These are phyloP conservation scores for Dryas iulia DNA, from an alignment of 1,140 invertebrate genomes.

Conservation along the genomic window DNA sequence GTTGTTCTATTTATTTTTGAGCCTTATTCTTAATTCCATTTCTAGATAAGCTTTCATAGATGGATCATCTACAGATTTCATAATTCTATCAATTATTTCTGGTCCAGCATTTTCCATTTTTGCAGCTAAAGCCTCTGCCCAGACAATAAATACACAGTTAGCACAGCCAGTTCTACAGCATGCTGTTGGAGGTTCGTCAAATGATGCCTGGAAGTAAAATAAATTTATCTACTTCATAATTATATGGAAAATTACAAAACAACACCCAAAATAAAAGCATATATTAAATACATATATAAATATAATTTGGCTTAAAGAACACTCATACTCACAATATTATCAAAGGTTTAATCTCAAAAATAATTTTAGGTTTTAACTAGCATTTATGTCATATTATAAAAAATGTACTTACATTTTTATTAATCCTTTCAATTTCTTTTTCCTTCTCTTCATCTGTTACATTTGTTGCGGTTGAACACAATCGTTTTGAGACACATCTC, in stretches of 20 bases:
- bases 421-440: constrained; percentile 61
- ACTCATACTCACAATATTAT: no score
- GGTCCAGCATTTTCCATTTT: constrained; percentile 85
- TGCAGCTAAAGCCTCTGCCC: constrained; percentile 90
- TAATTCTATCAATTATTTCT: constrained; percentile 86
- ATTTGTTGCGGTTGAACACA: constrained; percentile 31
- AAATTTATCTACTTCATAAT: constrained; percentile 9
- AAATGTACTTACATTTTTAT: constrained; percentile 55
- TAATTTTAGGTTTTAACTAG: no score
- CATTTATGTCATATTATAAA: neutral
- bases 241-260: no score
- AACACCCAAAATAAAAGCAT: no score
- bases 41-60: constrained; percentile 90
- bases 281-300: no score
- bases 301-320: no score
- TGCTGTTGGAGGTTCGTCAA: constrained; percentile 84
- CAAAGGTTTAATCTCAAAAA: no score
- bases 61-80: constrained; percentile 89
- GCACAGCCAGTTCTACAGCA: constrained; percentile 97
- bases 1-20: constrained; percentile 58
- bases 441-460: constrained; percentile 57
- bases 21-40: constrained; percentile 84
- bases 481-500: constrained; percentile 2
- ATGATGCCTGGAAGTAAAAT: constrained; percentile 59
- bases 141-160: constrained; percentile 97